Conservation (phyloP, 2,797 vertebrate genomes). For the Arremon aurantiirostris region DNA sequence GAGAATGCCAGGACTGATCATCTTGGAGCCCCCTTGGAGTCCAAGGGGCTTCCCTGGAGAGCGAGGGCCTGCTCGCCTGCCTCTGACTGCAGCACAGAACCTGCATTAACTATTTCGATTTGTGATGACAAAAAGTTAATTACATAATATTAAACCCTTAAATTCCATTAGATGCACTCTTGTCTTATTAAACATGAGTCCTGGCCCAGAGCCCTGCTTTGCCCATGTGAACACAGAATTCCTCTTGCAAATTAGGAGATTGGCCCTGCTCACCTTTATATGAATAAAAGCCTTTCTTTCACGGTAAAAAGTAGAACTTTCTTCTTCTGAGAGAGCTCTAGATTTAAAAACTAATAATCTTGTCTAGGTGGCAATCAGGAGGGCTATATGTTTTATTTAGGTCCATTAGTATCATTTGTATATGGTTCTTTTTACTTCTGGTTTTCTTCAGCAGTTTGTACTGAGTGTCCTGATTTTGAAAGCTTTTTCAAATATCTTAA, state of each 20-base stretch:
- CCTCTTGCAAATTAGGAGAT: neutral
- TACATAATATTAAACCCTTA: neutral
- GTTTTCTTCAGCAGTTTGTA: neutral
- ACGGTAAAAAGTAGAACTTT: neutral
- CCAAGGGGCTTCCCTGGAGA: neutral
- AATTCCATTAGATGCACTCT: neutral
- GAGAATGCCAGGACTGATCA: neutral
- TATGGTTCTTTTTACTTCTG: neutral
- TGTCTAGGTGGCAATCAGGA: neutral
- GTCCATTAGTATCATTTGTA: neutral
- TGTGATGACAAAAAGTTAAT: neutral
- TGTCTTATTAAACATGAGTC: neutral
- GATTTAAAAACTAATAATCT: neutral
- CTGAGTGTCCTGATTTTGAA: neutral
- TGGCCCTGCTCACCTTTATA: neutral
- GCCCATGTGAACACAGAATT: neutral
- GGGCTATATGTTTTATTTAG: neutral
- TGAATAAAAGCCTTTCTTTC: neutral
- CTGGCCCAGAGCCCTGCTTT: neutral
- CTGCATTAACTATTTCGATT: neutral
- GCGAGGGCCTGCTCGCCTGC: accelerated
- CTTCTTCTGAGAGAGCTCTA: neutral
- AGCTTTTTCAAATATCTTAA: neutral
- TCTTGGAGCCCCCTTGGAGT: neutral
- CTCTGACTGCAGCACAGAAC: neutral